Conservation (phyloP, 2,797 vertebrate species). For the Acipenser oxyrinchus region DNA sequence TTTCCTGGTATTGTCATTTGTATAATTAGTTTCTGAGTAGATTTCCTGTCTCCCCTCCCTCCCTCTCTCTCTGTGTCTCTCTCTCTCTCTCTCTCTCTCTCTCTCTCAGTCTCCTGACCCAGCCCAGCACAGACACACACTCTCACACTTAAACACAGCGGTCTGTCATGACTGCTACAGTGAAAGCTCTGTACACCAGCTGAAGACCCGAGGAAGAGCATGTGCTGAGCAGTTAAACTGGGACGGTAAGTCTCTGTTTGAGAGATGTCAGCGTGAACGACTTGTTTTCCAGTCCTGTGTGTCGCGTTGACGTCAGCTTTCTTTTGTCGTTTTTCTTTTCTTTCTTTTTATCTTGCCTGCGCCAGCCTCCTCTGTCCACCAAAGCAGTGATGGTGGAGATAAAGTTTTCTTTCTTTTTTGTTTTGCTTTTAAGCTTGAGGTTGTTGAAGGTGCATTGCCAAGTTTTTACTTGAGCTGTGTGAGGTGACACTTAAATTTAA, state of each 20-base stretch:
- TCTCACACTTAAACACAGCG: conserved; percentile 62
- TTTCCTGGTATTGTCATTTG: too few relatives aligned
- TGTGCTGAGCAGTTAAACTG: not conserved
- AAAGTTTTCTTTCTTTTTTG: too few relatives aligned
- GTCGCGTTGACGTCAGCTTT: too few relatives aligned
- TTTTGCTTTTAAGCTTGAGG: too few relatives aligned
- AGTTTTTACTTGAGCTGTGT: too few relatives aligned
- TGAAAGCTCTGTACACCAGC: not conserved
- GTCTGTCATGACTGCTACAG: conserved; percentile 42
- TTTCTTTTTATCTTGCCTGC: too few relatives aligned
- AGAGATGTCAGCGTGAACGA: conserved; percentile 11
- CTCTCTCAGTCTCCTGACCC: conserved; percentile 18
- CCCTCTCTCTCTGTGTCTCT: not conserved
- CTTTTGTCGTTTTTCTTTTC: too few relatives aligned
- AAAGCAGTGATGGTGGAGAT: too few relatives aligned
- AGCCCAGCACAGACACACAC: conserved; percentile 61
- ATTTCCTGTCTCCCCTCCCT: not conserved
- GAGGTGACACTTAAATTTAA: too few relatives aligned
- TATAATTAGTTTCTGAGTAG: too few relatives aligned
- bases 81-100: not conserved
- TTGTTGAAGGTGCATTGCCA: too few relatives aligned
- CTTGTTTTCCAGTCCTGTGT: not conserved
- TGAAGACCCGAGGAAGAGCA: not conserved
- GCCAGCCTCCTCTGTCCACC: too few relatives aligned
- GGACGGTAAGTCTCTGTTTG: not conserved